These are phyloP conservation scores for Heloderma charlesbogerti DNA, from an alignment of 2,113 vertebrate species.

Conservation along the genomic window DNA sequence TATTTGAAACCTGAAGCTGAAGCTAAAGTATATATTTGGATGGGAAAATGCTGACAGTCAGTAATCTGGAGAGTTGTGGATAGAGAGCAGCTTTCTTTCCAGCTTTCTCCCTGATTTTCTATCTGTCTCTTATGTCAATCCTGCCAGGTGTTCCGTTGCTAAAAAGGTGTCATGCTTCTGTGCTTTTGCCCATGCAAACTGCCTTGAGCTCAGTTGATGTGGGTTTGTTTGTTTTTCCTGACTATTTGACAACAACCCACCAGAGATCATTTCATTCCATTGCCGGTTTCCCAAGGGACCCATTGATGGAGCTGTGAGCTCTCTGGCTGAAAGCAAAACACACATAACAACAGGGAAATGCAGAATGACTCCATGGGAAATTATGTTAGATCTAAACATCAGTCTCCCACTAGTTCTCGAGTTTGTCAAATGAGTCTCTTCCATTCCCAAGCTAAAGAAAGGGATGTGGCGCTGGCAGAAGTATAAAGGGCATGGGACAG, in stretches of 20 bases:
- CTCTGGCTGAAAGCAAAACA: neutral
- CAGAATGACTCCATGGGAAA: neutral
- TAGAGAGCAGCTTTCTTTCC: too few relatives aligned
- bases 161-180: neutral
- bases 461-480: neutral
- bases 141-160: neutral
- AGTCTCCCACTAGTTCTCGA: neutral
- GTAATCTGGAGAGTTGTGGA: neutral
- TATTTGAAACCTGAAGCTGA: neutral
- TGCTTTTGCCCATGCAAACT: neutral
- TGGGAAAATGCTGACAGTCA: neutral
- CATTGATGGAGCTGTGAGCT: neutral
- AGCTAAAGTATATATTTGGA: neutral
- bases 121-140: neutral
- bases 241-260: neutral
- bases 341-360: neutral
- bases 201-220: neutral
- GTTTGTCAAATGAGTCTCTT: slow-evolving; percentile 1
- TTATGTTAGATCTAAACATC: neutral
- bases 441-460: neutral
- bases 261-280: neutral
- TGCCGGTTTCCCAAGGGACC: neutral
- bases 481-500: too few relatives aligned
- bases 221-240: too few relatives aligned
- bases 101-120: neutral